These are phyloP conservation scores for Rynchops niger DNA, from an alignment of 2,113 vertebrate genomes.

Conservation along the genomic window DNA sequence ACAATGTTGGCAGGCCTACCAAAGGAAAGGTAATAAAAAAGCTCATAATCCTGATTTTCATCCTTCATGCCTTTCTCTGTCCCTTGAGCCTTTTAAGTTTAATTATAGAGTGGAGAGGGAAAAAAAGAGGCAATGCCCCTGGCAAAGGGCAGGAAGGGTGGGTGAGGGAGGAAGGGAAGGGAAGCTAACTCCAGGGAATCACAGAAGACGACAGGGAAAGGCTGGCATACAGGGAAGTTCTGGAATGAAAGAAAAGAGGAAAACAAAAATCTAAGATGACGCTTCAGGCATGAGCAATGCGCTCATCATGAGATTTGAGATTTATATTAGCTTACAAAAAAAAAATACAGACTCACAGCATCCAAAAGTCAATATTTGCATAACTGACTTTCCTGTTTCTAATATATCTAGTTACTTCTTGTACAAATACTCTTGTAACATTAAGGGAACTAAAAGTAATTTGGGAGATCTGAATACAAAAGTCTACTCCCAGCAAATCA, in stretches of 20 bases:
- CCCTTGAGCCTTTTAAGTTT: not conserved
- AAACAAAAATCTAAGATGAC: not conserved
- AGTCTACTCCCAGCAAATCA: not conserved
- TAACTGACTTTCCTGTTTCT: not conserved
- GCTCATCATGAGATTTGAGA: not conserved
- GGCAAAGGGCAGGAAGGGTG: not conserved
- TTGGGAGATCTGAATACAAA: not conserved
- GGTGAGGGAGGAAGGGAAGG: not conserved
- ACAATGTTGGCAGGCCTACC: slow-evolving; percentile 11
- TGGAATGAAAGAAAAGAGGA: not conserved
- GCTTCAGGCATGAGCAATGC: not conserved
- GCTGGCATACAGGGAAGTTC: not conserved
- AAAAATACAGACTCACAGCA: not conserved
- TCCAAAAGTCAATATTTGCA: not conserved
- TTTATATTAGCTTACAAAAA: not conserved
- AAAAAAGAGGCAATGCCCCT: not conserved
- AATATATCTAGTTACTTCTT: not conserved
- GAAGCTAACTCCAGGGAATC: not conserved
- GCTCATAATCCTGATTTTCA: not conserved
- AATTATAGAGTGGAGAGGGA: not conserved
- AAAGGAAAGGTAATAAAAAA: not conserved
- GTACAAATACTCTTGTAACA: not conserved
- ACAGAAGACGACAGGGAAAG: not conserved
- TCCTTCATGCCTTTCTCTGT: not conserved
- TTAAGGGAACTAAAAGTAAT: not conserved